Percentiles rank a stretch among this genome's conserved stretches.
Conservation (phyloP, 2,113 vertebrate species). For the Neodontobutis hainanensis region DNA sequence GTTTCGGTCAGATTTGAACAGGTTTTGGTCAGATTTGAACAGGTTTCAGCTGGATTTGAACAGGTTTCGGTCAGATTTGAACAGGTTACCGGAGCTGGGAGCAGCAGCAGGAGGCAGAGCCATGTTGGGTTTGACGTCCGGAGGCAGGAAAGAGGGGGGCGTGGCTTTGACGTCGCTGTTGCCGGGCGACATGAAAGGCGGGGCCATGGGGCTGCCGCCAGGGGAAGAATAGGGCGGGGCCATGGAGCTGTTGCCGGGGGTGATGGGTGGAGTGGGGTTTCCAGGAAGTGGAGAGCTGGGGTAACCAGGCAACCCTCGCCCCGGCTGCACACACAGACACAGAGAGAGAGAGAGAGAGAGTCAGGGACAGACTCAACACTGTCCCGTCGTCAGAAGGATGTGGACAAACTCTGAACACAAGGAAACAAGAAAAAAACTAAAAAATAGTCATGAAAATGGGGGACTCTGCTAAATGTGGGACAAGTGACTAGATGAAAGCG, state of each 20-base stretch:
- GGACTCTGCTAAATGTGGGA: no score
- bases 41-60: no score
- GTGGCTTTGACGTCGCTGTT: constrained; percentile 85
- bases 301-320: constrained; percentile 86
- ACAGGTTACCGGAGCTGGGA: constrained; percentile 60
- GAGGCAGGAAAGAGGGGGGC: constrained; percentile 78
- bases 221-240: constrained; percentile 83
- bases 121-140: constrained; percentile 87
- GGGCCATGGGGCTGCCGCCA: constrained; percentile 77
- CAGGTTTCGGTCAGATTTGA: no score
- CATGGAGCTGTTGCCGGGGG: constrained; percentile 79
- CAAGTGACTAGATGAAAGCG: no score
- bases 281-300: constrained; percentile 88
- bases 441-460: no score
- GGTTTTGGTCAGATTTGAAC: no score
- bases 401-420: no score
- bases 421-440: no score
- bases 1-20: no score
- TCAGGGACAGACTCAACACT: no score
- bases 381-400: no score
- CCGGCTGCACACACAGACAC: constrained; percentile 71
- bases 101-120: constrained; percentile 78
- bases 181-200: constrained; percentile 84
- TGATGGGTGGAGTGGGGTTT: constrained; percentile 91
- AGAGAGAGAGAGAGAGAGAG: background rate